These are phyloP conservation scores for Aspidiotus destructor DNA, from an alignment of 2,888 invertebrate species.

Conservation along the genomic window DNA sequence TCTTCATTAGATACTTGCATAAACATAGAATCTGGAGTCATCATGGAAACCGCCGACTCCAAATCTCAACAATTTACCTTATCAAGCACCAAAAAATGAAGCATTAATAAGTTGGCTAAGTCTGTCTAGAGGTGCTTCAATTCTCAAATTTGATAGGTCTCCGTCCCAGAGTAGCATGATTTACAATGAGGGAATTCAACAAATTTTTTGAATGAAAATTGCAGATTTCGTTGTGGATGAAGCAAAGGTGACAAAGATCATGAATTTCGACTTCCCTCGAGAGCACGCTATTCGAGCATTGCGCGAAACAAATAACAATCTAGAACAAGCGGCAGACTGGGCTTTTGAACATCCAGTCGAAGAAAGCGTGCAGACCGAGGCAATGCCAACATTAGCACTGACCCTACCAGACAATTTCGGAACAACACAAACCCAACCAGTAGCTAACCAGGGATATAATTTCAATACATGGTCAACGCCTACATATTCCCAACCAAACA, in stretches of 20 bases:
- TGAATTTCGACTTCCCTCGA: constrained; percentile 82
- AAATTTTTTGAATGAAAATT: background rate
- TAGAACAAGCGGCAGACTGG: constrained; percentile 91
- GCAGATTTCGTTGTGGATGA: constrained; percentile 48
- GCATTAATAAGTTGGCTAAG: too few species aligned
- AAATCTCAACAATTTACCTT: too few species aligned
- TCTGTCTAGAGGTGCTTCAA: too few species aligned
- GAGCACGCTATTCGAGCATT: constrained; percentile 73
- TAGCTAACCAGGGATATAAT: background rate
- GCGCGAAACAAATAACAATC: constrained; percentile 73
- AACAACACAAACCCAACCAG: background rate
- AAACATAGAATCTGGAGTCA: too few species aligned
- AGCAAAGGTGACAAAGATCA: constrained; percentile 57
- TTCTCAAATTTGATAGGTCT: too few species aligned
- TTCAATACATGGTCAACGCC: constrained; percentile 49
- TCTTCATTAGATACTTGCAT: too few species aligned
- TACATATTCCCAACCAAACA: too few species aligned
- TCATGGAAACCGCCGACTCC: too few species aligned
- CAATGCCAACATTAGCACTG: constrained; percentile 43
- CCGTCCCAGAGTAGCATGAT: too few species aligned
- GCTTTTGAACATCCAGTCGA: constrained; percentile 71
- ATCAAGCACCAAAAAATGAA: too few species aligned
- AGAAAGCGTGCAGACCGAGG: constrained; percentile 50
- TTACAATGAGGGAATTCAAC: too few species aligned
- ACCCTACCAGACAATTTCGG: background rate